These are phyloP conservation scores for Pyrgilauda ruficollis DNA, from an alignment of 2,113 vertebrate species.

Conservation along the genomic window DNA sequence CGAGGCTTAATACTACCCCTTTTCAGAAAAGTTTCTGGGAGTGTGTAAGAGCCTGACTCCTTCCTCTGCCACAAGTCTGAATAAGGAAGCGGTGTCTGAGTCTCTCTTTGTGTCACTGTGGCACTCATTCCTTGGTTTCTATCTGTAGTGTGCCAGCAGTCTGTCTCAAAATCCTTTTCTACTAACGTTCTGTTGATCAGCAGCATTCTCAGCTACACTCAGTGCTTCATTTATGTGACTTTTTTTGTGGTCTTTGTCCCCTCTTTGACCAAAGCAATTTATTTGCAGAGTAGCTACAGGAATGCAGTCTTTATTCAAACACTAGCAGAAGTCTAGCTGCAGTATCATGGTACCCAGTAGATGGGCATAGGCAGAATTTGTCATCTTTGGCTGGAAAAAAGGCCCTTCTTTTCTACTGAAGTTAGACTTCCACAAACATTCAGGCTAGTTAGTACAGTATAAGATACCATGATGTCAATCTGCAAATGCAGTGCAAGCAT, in stretches of 20 bases:
- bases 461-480: neutral
- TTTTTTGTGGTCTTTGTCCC: neutral
- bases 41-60: neutral
- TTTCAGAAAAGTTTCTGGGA: neutral
- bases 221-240: neutral
- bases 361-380: neutral
- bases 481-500: neutral
- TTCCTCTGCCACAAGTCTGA: neutral
- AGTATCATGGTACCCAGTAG: neutral
- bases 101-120: neutral
- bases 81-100: neutral
- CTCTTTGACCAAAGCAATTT: neutral
- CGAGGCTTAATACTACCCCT: neutral
- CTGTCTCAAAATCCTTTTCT: neutral
- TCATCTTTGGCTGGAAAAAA: neutral
- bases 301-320: neutral
- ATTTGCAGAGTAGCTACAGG: neutral
- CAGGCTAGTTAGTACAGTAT: neutral
- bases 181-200: neutral
- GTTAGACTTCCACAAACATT: neutral
- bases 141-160: neutral
- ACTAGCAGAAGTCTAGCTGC: neutral
- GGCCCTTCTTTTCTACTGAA: neutral
- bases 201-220: neutral
- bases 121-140: neutral